Base-by-base conservation (phyloP, 1,140 invertebrate species). In the Papilio polyxenes region DNA sequence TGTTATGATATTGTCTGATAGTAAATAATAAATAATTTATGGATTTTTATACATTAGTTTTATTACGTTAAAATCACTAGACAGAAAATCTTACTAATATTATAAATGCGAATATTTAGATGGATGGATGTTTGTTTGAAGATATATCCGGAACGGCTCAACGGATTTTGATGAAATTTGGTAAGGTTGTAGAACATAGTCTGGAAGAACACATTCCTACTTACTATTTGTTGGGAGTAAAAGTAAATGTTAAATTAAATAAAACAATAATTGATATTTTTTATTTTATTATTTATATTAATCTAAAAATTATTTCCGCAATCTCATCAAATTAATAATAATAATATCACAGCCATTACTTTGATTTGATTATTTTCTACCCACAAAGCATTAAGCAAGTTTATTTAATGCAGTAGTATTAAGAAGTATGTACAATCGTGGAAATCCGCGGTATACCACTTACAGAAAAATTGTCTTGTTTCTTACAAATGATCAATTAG, bases 21-120 rank as follows among this genome's bases (percentile, higher is more conserved):
- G 91, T 91, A 89, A 89, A 90, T 92, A 92, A 92, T 93, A 93
- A 91, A 89, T 92, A 92, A 92, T 91, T 92, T 93, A 93, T 93
- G 89, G 88, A 92, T 92, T 93, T 93, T 93, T 90, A 89, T 82
- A 82, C 82, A 72, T 82, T 83, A 31, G 81, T 89, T 89, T 92
- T 82, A 86, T 87, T 85, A 65, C 72, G 72, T 74, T 65, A 59
- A 53, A 5, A 53, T 17, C n/a, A 59, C 7, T 20, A 20, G 7
- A 17, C 20, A 59, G 0, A 20, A 59, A 59, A 13, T 17, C 3
- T 56, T 56, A 3, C 13, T 51, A 44, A 51, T 13, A 51, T 51
- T 51, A 51, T 13, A 51, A 51, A 51, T 44, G 40, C 40, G 40
- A 44, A 44, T 44, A 3, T 44, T 44, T 44, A 44, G 40, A 44